Conservation (phyloP, 2,888 invertebrate genomes). For the Meteorus colon region DNA sequence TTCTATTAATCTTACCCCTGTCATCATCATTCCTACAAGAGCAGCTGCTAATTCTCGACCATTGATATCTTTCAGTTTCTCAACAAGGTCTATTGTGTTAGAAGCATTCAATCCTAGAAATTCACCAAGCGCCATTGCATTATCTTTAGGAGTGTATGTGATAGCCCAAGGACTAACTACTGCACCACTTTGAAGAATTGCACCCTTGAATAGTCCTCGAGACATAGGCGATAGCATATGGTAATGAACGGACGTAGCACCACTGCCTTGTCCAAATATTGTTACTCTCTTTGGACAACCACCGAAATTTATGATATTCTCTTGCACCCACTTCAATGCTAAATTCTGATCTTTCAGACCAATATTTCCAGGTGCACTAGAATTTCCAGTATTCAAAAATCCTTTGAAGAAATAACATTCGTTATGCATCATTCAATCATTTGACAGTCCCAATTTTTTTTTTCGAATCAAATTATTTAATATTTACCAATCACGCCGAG, state of each 20-base stretch:
- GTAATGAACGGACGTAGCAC: conserved; percentile 59
- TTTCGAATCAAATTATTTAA: background rate
- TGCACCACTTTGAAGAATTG: conserved; percentile 64
- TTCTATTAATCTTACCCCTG: conserved; percentile 46
- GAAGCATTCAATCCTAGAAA: conserved; percentile 61
- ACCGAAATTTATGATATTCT: conserved; percentile 65
- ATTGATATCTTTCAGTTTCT: conserved; percentile 57
- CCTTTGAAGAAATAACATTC: conserved; percentile 50
- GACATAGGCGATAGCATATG: conserved; percentile 68
- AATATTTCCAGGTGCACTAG: conserved; percentile 63
- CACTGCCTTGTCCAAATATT: conserved; percentile 62
- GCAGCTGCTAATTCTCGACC: conserved; percentile 59
- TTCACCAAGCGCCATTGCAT: conserved; percentile 64
- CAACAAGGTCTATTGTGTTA: conserved; percentile 61
- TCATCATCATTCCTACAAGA: conserved; percentile 50
- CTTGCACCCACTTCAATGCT: conserved; percentile 64
- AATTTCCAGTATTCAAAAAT: conserved; percentile 61
- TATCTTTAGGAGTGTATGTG: conserved; percentile 56
- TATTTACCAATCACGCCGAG: conserved; percentile 62
- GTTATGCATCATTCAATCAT: background rate
- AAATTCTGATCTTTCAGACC: conserved; percentile 66
- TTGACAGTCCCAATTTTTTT: too few relatives aligned
- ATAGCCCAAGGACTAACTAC: conserved; percentile 59
- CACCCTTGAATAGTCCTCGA: conserved; percentile 61
- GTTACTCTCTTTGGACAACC: conserved; percentile 64